These are phyloP conservation scores for Phylloscopus collybita DNA, from an alignment of 2,797 vertebrate genomes.

Conservation along the genomic window DNA sequence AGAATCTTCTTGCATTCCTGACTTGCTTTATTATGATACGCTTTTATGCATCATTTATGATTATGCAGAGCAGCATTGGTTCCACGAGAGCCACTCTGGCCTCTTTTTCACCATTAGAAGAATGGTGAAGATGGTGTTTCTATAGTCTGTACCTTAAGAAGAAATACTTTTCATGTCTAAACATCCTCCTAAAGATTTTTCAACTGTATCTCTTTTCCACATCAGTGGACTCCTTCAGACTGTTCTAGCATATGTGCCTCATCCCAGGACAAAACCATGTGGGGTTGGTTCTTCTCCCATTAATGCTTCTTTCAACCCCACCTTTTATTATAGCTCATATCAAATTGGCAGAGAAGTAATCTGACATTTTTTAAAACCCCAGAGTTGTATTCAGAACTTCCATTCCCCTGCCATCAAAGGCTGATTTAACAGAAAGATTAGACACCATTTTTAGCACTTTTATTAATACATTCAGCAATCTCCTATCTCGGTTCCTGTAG, in stretches of 20 bases:
- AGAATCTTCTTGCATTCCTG: background rate
- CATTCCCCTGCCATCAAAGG: background rate
- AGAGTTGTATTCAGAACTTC: background rate
- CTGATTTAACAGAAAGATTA: conserved; percentile 7
- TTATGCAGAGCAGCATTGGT: background rate
- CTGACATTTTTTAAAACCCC: background rate
- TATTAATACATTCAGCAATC: background rate
- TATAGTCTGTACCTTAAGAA: background rate
- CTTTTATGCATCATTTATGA: background rate
- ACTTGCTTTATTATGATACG: background rate
- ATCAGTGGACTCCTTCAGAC: background rate
- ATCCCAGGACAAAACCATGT: background rate
- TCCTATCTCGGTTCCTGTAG: background rate
- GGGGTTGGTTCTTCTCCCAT: background rate
- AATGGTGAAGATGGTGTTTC: too few relatives aligned
- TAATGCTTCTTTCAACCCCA: background rate
- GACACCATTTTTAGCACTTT: background rate
- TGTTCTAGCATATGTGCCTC: background rate
- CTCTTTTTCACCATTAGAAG: background rate
- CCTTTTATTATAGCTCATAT: background rate
- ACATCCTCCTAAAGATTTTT: background rate
- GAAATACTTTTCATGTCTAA: background rate
- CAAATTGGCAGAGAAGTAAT: background rate
- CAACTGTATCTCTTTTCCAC: background rate
- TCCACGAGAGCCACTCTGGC: background rate